Base-by-base conservation (phyloP, 2,113 vertebrate genomes). In the Microcebus lehilahytsara region DNA sequence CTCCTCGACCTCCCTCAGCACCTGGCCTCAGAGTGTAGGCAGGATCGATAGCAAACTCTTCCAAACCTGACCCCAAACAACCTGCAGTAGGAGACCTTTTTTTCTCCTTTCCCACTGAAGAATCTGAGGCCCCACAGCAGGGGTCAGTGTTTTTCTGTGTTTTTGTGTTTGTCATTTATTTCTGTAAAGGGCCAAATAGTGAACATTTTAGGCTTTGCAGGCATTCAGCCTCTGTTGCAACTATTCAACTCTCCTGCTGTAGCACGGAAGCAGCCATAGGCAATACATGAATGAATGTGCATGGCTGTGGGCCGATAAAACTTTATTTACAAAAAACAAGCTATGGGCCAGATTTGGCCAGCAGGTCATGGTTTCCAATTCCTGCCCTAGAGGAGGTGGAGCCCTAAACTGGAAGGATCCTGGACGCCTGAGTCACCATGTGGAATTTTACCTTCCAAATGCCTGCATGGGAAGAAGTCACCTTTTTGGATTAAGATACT, bases 41-140 rank as follows among this genome's bases (percentile, higher is more conserved):
- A 3, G 66, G 62, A 17, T 3, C 2, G 17, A 14, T 0, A 1
- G 0, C 9, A 46, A 32, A 23, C 25, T 2, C 14, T 20, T 34
- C 89, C 71, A 3, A 0, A 10, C 27, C 9, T 23, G 23, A 13
- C 23, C 7, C 42, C 2, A 27, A 32, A 17, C 6, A 11, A 9
- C 11, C 22, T 46, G 22, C 46, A 0, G 8, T 10, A 22, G 0
- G 27, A 27, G 1, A n/a, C 13, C 25, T 4, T 13, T 27, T 78
- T 78, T 22, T 30, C 62, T 67, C 19, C 25, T 7, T 1, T 12
- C 34, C 64, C 40, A 6, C 4, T 1, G 75, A 34, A 7, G 91
- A 51, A 8, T 8, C 80, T 5, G 37, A 37, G 34, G 23, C 71
- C 62, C 46, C 58, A 12, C 6, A n/a, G 40, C 22, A 23, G 25